These are phyloP conservation scores for Diglossa cyanea DNA, from an alignment of 2,797 vertebrate genomes.

Conservation along the genomic window DNA sequence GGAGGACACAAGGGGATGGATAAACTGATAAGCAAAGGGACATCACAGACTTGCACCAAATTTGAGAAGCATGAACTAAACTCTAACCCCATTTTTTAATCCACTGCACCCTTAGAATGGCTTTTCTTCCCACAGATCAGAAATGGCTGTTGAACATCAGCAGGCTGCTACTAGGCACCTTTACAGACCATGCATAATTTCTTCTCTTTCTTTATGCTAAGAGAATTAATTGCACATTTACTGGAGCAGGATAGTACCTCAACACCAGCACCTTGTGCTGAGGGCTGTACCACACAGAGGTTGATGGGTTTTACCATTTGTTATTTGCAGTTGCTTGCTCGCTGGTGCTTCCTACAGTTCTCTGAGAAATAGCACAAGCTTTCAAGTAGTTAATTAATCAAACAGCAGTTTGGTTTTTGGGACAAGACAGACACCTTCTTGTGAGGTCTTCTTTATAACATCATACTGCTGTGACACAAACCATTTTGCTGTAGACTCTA, in stretches of 20 bases:
- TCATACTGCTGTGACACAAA: neutral
- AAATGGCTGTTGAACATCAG: neutral
- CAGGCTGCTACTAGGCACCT: neutral
- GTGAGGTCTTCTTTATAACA: neutral
- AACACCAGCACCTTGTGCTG: neutral
- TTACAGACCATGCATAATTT: neutral
- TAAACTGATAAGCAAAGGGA: neutral
- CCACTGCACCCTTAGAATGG: fast-evolving
- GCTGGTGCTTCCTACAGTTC: neutral
- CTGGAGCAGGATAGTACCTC: neutral
- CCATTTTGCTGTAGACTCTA: neutral
- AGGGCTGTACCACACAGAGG: neutral
- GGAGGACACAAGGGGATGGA: neutral
- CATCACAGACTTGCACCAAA: neutral
- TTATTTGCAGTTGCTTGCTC: neutral
- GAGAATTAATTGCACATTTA: neutral
- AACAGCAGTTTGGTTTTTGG: neutral
- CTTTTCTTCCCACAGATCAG: neutral
- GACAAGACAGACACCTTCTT: neutral
- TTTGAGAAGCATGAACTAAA: neutral
- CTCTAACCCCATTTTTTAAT: neutral
- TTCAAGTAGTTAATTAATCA: neutral
- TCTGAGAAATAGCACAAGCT: neutral
- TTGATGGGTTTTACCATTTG: neutral
- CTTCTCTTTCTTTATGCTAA: neutral